Base-by-base conservation (phyloP, 2,797 vertebrate genomes). In the Gymnothorax reevesii region DNA sequence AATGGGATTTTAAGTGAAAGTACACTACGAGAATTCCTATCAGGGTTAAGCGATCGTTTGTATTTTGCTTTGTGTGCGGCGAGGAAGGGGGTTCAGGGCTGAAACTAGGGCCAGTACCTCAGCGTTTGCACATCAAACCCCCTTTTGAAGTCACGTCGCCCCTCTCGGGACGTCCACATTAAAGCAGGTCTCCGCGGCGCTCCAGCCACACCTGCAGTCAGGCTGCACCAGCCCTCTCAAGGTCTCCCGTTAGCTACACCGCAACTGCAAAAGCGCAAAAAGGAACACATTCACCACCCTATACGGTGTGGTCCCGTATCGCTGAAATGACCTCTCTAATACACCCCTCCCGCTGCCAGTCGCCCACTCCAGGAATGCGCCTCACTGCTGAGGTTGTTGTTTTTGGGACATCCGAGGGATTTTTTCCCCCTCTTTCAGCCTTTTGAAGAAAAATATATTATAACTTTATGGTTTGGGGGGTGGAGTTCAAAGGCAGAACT, bases 351-450 rank as follows among this genome's bases (percentile, higher is more conserved):
- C 17, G 7, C 49, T 49, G 20, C 5, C 15, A 17, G 5, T 73
- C 42, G 9, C 49, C 75, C 10, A 87, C 85, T 83, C 83, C 86
- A 83, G 87, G 60, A 79, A 83, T 85, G 86, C 84, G 85, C 86
- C 89, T 86, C 88, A 9, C 79, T 52, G n/a, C 89, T 88, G 88
- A 89, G 88, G 87, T 52, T 95, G 94, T 94, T 95, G 94, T 92
- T 95, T 90, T 95, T 94, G 93, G 94, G 92, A 94, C 93, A 93
- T 93, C 92, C 91, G 91, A 91, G 91, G 90, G 91, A 91, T 92
- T 89, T 95, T 95, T 91, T 91, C 5, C 25, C 89, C 95, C 91
- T 91, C 49, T 42, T 89, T 95, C 94, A 93, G 94, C 94, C 91
- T 94, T 59, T 91, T 91, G 89, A 93, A 91, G 90, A 88, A 88